phyloP scores from a whole-genome alignment of 2,888 invertebrate genomes.

The Metopia argyrocephala region DNA sequence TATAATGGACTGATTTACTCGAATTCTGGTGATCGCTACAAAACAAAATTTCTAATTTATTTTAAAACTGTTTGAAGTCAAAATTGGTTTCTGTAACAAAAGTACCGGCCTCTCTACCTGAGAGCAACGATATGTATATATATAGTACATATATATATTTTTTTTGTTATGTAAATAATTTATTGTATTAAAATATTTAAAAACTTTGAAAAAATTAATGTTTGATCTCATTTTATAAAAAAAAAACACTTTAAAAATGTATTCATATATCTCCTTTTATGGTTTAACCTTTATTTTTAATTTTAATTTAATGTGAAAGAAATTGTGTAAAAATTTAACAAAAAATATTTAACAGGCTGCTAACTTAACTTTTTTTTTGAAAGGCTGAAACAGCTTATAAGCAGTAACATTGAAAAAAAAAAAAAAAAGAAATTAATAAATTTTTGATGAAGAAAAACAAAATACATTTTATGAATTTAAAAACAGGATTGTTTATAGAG shows the following conservation, averaged over 20 bases:
- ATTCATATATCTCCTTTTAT: background rate
- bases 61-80: too few species aligned
- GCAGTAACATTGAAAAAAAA: constrained; percentile 14
- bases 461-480: background rate
- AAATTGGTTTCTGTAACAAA: too few species aligned
- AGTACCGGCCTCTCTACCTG: too few species aligned
- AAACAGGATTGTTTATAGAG: too few species aligned
- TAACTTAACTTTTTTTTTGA: constrained; percentile 14
- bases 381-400: constrained; percentile 37
- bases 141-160: too few species aligned
- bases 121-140: too few species aligned
- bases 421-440: background rate
- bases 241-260: background rate
- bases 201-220: background rate
- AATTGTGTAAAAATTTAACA: background rate
- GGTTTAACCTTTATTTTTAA: constrained; percentile 57
- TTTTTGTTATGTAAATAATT: too few species aligned
- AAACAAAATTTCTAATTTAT: too few species aligned
- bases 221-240: constrained; percentile 40
- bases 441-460: background rate
- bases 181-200: background rate
- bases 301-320: background rate
- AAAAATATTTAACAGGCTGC: constrained; percentile 23
- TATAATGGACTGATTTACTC: too few species aligned
- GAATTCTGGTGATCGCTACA: too few species aligned